Percentiles rank a stretch among this genome's conserved stretches.
Evolutionary conservation across 2,888 invertebrate genomes (phyloP).

Genomic region (Scaptomyza reducta): DNA sequence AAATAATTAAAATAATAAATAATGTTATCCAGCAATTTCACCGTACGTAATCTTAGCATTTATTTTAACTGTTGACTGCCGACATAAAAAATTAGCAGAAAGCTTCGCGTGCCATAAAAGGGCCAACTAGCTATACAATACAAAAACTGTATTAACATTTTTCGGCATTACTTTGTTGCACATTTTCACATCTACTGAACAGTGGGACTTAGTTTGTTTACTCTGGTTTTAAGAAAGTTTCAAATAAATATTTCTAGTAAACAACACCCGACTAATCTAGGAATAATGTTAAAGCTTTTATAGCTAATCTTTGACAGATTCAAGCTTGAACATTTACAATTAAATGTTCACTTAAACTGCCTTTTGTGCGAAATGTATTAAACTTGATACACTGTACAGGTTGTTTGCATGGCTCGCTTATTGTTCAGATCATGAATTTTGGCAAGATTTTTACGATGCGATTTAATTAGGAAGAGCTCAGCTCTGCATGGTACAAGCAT

Average conservation of each 20-base stretch:
- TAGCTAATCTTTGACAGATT: too few species aligned
- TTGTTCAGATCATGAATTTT: conserved; percentile 59
- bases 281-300: too few species aligned
- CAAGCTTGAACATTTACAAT: too few species aligned
- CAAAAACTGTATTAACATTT: conserved; percentile 65
- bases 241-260: too few species aligned
- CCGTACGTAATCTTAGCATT: conserved; percentile 40
- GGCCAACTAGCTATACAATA: conserved; percentile 33
- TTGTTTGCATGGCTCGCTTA: conserved; percentile 15
- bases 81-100: conserved; percentile 18
- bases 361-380: too few species aligned
- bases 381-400: conserved; percentile 25
- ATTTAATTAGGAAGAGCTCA: conserved; percentile 16
- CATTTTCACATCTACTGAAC: conserved; percentile 41
- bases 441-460: conserved; percentile 44
- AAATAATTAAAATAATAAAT: conserved; percentile 74
- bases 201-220: conserved; percentile 27
- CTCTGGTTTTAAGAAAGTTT: too few species aligned
- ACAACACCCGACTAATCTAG: too few species aligned
- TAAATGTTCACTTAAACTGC: too few species aligned
- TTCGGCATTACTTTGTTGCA: conserved; percentile 63
- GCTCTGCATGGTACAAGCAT: conserved; percentile 42
- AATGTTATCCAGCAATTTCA: conserved; percentile 54
- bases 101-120: conserved; percentile 56
- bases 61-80: conserved; percentile 27